Evolutionary conservation across 2,888 invertebrate genomes (phyloP).

Genomic region (Thera britannica): DNA sequence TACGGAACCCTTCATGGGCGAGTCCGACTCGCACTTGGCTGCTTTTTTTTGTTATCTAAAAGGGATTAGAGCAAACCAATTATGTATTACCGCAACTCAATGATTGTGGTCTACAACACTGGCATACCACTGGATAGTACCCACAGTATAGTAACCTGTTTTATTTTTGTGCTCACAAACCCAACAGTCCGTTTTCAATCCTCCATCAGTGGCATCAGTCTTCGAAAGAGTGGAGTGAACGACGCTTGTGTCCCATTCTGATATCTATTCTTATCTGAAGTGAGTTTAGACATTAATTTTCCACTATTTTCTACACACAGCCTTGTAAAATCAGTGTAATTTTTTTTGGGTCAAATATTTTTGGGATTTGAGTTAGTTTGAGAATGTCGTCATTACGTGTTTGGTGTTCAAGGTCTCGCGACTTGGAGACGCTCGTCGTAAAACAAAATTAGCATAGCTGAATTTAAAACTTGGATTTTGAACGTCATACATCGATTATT

Average conservation of each 20-base stretch:
- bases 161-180: not conserved
- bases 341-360: not conserved
- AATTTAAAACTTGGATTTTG: not conserved
- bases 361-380: not conserved
- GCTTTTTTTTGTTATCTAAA: too few relatives aligned
- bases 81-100: too few relatives aligned
- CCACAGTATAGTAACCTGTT: not conserved
- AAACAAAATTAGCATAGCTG: not conserved
- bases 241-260: not conserved
- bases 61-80: too few relatives aligned
- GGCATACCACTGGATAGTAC: too few relatives aligned
- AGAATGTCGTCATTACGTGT: not conserved
- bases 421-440: conserved; percentile 1
- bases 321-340: not conserved
- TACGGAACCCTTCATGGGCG: too few relatives aligned
- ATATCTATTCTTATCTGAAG: not conserved
- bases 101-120: too few relatives aligned
- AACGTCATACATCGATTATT: too few relatives aligned
- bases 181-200: not conserved
- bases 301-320: not conserved
- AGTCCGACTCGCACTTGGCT: too few relatives aligned
- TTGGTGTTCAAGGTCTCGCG: not conserved
- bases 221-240: not conserved
- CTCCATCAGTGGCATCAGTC: not conserved
- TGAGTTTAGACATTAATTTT: not conserved